phyloP scores from a whole-genome alignment of 1,140 invertebrate species.

The Linepithema humile region DNA sequence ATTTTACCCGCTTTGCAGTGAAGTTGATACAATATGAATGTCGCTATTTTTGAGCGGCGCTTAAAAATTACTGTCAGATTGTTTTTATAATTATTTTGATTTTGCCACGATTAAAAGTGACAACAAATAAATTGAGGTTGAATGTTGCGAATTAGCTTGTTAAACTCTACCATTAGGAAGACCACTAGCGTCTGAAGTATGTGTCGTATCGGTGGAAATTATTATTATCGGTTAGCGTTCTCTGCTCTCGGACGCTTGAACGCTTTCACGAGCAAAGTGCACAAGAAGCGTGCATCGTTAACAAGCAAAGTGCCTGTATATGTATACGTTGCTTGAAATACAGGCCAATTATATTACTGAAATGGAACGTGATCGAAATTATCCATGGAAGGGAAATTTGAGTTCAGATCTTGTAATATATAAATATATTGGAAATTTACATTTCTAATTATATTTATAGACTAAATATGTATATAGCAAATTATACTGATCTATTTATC shows the following conservation, averaged over 20 bases:
- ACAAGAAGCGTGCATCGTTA: slow-evolving; percentile 39
- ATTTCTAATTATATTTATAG: too few species aligned
- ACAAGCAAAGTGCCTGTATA: slow-evolving; percentile 22
- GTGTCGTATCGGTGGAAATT: slow-evolving; percentile 9
- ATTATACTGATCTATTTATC: too few species aligned
- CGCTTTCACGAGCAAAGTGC: not conserved
- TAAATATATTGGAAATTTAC: too few species aligned
- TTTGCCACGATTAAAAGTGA: not conserved
- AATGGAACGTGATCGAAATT: not conserved
- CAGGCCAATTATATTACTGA: not conserved
- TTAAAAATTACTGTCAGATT: not conserved
- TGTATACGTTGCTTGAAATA: not conserved
- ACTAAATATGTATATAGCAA: too few species aligned
- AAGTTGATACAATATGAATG: not conserved
- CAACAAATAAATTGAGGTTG: not conserved
- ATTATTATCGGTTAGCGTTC: slow-evolving; percentile 16
- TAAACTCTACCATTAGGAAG: slow-evolving; percentile 5
- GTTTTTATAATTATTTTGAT: not conserved
- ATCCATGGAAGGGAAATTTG: not conserved
- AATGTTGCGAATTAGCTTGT: not conserved
- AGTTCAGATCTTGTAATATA: not conserved
- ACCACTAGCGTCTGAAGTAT: not conserved
- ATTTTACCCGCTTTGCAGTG: not conserved
- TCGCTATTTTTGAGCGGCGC: not conserved
- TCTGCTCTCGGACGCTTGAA: too few species aligned